These are phyloP conservation scores for Xiphophorus maculatus DNA, from an alignment of 2,113 vertebrate species.

Conservation along the genomic window DNA sequence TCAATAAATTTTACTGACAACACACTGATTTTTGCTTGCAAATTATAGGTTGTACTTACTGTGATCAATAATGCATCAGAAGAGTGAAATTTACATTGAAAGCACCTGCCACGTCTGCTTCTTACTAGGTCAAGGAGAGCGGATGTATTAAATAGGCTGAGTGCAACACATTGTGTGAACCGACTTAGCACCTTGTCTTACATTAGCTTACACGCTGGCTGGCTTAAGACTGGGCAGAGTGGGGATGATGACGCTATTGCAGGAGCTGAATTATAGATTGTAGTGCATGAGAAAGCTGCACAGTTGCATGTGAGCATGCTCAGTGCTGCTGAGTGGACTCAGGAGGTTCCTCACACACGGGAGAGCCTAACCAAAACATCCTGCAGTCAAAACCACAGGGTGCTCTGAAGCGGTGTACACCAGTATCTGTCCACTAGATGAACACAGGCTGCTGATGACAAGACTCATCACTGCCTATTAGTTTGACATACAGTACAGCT, in stretches of 20 bases:
- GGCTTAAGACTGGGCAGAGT: slow-evolving; percentile 55
- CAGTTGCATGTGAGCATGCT: slow-evolving; percentile 29
- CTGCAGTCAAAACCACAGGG: slow-evolving; percentile 37
- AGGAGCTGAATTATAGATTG: slow-evolving; percentile 72
- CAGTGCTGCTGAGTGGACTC: slow-evolving; percentile 12
- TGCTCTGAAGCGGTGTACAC: slow-evolving; percentile 10
- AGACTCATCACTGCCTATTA: neutral
- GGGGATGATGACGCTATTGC: slow-evolving; percentile 54
- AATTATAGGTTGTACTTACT: neutral
- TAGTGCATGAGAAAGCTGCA: slow-evolving; percentile 45
- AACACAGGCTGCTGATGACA: slow-evolving; percentile 3
- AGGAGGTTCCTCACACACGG: slow-evolving; percentile 22
- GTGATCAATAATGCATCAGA: neutral
- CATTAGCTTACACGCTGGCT: slow-evolving; percentile 54
- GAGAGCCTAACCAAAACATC: slow-evolving; percentile 36
- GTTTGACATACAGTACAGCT: too few relatives aligned
- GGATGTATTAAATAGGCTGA: slow-evolving; percentile 55
- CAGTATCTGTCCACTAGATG: neutral
- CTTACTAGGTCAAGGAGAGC: slow-evolving; percentile 61
- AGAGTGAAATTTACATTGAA: neutral
- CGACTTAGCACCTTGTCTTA: slow-evolving; percentile 35
- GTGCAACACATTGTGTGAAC: slow-evolving; percentile 38
- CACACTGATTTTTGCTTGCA: neutral
- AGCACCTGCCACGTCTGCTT: slow-evolving; percentile 26
- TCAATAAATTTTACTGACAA: neutral